Base-by-base conservation (phyloP, 2,797 vertebrate genomes). In the Bradypodion pumilum region DNA sequence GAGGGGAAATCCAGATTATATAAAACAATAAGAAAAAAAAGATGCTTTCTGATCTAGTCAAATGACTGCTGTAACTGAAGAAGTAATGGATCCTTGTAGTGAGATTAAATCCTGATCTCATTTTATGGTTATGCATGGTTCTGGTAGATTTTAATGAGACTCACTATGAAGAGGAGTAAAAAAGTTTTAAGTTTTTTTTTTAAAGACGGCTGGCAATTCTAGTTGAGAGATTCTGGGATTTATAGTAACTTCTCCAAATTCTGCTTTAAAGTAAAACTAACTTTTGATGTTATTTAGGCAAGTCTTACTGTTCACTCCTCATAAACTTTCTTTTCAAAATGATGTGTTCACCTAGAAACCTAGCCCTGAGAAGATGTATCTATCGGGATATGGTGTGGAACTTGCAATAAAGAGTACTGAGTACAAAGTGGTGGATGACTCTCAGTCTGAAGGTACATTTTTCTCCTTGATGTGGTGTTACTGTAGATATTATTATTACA, bases 351-450 rank as follows among this genome's bases (percentile, higher is more conserved):
- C 91, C 84, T 94, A 99, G 99, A 94, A 97, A 85, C 96, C 96
- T 87, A 96, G 94, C 90, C 93, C 96, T 76, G 93, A 93, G 89
- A 98, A 96, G 92, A 97, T 98, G 95, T 96, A 97, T 92, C 95
- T 99, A 82, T 99, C 99, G 89, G 99, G 98, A 68, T 99, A 99
- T 79, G 98, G 97, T 78, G 98, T 99, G 80, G 98, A 99, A 91
- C 95, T 99, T 94, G 98, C 98, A 16, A 98, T 99, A 93, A 99
- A 99, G 95, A 99, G 95, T 93, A 99, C 98, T 7, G 99, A 99
- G 93, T 99, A 99, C 94, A 98, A 98, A 96, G 98, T 97, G 16
- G 92, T 99, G 90, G 98, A 99, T 95, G 98, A 99, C 93, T 96
- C 95, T 1, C 95, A 97, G 92, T 94, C 97, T 85, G 97, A 97